Conservation (phyloP, 2,113 vertebrate genomes). For the Pelobates fuscus region DNA sequence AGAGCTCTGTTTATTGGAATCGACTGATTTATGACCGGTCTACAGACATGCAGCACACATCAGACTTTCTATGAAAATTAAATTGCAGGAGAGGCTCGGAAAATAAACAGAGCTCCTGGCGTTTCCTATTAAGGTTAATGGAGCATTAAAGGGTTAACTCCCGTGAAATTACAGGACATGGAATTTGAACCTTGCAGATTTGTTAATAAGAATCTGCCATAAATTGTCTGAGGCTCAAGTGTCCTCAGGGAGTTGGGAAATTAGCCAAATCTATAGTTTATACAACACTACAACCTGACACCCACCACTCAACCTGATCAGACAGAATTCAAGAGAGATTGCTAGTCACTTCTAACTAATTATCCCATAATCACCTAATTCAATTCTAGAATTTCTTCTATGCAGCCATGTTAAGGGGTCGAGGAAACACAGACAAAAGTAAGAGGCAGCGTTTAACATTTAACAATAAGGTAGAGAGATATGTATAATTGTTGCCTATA, state of each 20-base stretch:
- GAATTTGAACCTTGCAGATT: neutral
- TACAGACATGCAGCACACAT: neutral
- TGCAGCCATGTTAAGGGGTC: too few relatives aligned
- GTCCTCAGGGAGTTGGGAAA: neutral
- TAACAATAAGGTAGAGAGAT: too few relatives aligned
- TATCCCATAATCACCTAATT: conserved; percentile 33
- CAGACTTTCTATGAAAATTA: too few relatives aligned
- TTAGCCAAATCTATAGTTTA: neutral
- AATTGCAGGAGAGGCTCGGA: too few relatives aligned
- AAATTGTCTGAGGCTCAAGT: neutral
- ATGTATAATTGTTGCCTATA: too few relatives aligned
- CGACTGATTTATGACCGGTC: neutral
- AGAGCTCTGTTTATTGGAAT: neutral
- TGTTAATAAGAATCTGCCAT: neutral
- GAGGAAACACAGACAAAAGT: too few relatives aligned
- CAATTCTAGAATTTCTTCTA: neutral
- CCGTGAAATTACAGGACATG: conserved; percentile 11
- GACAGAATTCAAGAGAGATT: neutral
- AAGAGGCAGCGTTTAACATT: too few relatives aligned
- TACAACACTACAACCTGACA: too few relatives aligned
- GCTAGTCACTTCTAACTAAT: neutral
- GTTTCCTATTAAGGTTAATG: conserved; percentile 18
- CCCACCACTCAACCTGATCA: neutral
- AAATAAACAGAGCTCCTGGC: too few relatives aligned
- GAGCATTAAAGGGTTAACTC: conserved; percentile 28